These are phyloP conservation scores for Rhagium mordax DNA, from an alignment of 2,888 invertebrate genomes.

Conservation along the genomic window DNA sequence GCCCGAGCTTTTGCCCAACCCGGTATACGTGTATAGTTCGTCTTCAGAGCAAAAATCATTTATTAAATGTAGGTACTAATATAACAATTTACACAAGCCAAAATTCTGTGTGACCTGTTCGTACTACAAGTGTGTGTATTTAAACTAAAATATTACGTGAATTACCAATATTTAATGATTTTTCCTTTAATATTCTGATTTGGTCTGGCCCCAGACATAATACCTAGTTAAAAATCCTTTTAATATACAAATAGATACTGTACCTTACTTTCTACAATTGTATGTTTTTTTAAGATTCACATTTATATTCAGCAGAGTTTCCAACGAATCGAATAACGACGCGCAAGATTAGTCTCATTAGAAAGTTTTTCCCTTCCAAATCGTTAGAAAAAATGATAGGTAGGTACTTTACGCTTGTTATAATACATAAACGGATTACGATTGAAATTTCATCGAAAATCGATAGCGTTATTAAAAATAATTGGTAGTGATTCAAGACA, in stretches of 20 bases:
- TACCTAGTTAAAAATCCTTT: too few relatives aligned
- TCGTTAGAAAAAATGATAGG: not conserved
- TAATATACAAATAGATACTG: not conserved
- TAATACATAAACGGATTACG: not conserved
- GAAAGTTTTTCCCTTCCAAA: conserved; percentile 4
- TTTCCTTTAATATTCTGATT: too few relatives aligned
- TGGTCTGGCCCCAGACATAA: too few relatives aligned
- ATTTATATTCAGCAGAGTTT: not conserved
- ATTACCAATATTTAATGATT: too few relatives aligned
- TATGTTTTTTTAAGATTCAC: not conserved
- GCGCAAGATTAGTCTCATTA: not conserved
- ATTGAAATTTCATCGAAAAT: conserved; percentile 7
- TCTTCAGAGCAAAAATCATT: too few relatives aligned
- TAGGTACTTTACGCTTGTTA: not conserved
- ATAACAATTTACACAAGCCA: too few relatives aligned
- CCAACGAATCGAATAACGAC: not conserved
- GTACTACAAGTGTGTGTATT: too few relatives aligned
- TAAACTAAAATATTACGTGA: too few relatives aligned
- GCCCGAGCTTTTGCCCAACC: too few relatives aligned
- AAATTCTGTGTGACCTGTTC: too few relatives aligned
- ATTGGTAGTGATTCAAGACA: not conserved
- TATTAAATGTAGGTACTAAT: too few relatives aligned
- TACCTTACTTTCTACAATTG: not conserved
- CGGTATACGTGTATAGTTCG: too few relatives aligned
- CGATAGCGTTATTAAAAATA: conserved; percentile 16